Evolutionary conservation across 2,113 vertebrate species (phyloP).

Genomic region (Mirza zaza): DNA sequence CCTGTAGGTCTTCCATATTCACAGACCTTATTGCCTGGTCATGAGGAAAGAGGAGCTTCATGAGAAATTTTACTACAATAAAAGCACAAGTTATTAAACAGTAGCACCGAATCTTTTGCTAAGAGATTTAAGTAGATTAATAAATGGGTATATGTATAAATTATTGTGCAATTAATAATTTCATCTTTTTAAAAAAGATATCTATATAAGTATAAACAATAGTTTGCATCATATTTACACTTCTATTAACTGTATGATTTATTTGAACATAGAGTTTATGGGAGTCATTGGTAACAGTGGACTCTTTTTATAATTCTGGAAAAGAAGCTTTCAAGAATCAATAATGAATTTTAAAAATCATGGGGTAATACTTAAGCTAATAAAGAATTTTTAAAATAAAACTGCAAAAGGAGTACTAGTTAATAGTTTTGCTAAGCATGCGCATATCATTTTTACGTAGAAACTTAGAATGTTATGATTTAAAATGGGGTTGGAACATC

Average conservation of each 20-base stretch:
- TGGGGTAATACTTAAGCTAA: neutral
- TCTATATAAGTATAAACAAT: neutral
- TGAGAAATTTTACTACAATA: neutral
- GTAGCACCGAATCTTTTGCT: neutral
- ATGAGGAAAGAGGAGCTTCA: neutral
- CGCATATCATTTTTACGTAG: neutral
- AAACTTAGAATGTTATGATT: neutral
- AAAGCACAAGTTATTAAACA: neutral
- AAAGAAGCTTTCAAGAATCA: slow-evolving; percentile 10
- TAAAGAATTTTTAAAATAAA: neutral
- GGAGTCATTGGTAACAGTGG: neutral
- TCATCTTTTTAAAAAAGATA: neutral
- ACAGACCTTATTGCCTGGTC: neutral
- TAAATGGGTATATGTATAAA: neutral
- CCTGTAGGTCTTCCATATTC: neutral
- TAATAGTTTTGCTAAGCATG: neutral
- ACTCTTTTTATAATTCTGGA: neutral
- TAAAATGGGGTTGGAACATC: neutral
- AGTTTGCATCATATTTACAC: neutral
- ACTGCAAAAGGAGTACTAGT: neutral
- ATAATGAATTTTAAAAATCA: neutral
- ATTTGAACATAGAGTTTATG: neutral
- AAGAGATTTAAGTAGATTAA: neutral
- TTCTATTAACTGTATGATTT: neutral
- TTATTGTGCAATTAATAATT: neutral